These are phyloP conservation scores for Lepidothrix coronata DNA, from an alignment of 2,113 vertebrate genomes.

Conservation along the genomic window DNA sequence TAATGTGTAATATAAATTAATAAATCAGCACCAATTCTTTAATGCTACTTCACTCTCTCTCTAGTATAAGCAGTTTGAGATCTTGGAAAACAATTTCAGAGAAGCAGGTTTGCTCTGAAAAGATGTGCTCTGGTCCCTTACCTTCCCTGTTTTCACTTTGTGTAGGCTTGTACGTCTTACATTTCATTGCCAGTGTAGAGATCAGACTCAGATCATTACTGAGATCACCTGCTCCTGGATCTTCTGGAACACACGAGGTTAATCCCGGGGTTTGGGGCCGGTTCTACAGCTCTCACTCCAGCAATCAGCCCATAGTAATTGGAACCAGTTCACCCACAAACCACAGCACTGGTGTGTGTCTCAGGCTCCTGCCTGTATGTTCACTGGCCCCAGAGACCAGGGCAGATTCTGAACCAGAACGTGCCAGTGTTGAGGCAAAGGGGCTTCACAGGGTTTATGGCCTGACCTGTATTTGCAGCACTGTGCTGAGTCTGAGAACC, in stretches of 20 bases:
- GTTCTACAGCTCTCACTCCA: not conserved
- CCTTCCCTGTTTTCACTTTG: not conserved
- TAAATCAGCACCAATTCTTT: not conserved
- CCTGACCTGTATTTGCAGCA: not conserved
- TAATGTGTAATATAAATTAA: not conserved
- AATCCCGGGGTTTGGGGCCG: not conserved
- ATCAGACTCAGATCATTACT: not conserved
- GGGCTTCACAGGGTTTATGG: not conserved
- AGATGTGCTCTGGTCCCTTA: not conserved
- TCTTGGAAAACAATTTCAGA: not conserved
- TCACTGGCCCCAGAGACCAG: not conserved
- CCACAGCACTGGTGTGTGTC: not conserved
- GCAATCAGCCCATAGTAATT: conserved; percentile 14
- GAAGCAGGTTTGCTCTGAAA: not conserved
- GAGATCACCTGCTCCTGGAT: not conserved
- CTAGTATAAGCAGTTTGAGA: not conserved
- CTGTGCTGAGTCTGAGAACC: not conserved
- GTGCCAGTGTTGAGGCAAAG: not conserved
- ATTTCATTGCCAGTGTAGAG: not conserved
- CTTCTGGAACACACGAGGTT: not conserved
- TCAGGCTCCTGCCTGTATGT: not conserved
- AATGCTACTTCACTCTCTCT: not conserved
- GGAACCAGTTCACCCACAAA: conserved; percentile 59
- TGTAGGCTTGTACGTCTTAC: no score
- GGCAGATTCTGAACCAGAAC: not conserved